Evolutionary conservation across 2,888 invertebrate species (phyloP), one percentile per base, ranked within the genome.

Genomic region (Catonia carolina): DNA sequence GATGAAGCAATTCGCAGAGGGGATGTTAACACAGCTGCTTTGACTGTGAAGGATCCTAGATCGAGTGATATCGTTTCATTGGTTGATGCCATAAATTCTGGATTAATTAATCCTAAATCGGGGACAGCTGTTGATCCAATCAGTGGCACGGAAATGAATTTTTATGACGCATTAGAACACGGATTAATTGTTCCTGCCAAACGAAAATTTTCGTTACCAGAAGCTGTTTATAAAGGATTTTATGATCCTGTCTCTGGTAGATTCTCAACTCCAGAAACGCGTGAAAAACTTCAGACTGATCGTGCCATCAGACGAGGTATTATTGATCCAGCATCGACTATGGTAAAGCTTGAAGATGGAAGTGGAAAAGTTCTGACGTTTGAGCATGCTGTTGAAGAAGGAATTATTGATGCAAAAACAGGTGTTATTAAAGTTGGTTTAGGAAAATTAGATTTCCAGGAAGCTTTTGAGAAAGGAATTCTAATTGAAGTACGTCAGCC

Each of bases 201-300:
- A 70, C 83, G 85, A 53, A 88, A 86, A 71, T 83, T 90, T 62
- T 89, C 89, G 59, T 76, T 93, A 23, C 88, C 89, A 0, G 91
- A 92, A 74, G 93, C 93, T 1, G 85, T 94, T n/a, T 87, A 87
- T 67, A 86, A 89, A 73, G 92, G 92, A n/a, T 82, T 89, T 61
- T 93, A 92, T 68, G 90, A 95, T 75, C 85, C 88, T 0, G 80
- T 82, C 66, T 84, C 86, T 33, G 92, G 93, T 47, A 83, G 86
- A 68, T 88, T 91, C 68, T 84, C 84, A 35, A 86, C 87, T 70
- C 85, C 89, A 2, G 79, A 83, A 66, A 86, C 84, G n/a, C 83
- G 84, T 65, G 87, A 88, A 71, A 84, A 86, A 69, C 73, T 92
- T 60, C 83, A 85, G 62, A 85, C 89, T 52, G 86, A 89, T 72